These are phyloP conservation scores for Limnephilus lunatus DNA, from an alignment of 2,888 invertebrate genomes.

Conservation along the genomic window DNA sequence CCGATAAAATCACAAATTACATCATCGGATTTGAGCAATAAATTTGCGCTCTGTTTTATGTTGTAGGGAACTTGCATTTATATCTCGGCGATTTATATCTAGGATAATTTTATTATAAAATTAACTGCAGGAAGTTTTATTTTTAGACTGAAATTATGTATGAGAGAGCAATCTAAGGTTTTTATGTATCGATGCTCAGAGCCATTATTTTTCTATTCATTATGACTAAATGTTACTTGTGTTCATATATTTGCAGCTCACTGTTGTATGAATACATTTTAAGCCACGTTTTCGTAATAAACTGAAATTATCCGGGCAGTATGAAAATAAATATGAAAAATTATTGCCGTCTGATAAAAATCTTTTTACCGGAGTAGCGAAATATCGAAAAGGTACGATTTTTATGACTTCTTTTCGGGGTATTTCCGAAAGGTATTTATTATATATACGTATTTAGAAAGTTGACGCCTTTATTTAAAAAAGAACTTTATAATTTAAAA, in stretches of 20 bases:
- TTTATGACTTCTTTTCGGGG: background rate
- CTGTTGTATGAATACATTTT: background rate
- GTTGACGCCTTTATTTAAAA: background rate
- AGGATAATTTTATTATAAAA: too few species aligned
- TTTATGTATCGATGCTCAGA: too few species aligned
- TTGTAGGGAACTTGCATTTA: too few species aligned
- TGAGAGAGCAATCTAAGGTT: too few species aligned
- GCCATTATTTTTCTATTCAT: background rate
- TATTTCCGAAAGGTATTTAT: background rate
- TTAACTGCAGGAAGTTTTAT: too few species aligned
- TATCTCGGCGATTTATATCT: too few species aligned
- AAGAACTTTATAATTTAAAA: background rate
- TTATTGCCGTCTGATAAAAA: constrained; percentile 13
- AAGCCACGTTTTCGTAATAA: background rate
- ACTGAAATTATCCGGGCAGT: background rate
- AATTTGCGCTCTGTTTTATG: too few species aligned
- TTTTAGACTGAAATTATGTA: too few species aligned
- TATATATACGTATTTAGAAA: background rate
- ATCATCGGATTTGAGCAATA: too few species aligned
- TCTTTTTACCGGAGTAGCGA: background rate
- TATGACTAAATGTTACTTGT: background rate
- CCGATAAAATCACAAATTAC: too few species aligned
- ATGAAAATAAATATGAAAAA: background rate
- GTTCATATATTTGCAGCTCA: background rate
- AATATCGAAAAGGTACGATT: background rate